These are phyloP conservation scores for Phalacrocorax brasilianus DNA, from an alignment of 2,113 vertebrate species.

Conservation along the genomic window DNA sequence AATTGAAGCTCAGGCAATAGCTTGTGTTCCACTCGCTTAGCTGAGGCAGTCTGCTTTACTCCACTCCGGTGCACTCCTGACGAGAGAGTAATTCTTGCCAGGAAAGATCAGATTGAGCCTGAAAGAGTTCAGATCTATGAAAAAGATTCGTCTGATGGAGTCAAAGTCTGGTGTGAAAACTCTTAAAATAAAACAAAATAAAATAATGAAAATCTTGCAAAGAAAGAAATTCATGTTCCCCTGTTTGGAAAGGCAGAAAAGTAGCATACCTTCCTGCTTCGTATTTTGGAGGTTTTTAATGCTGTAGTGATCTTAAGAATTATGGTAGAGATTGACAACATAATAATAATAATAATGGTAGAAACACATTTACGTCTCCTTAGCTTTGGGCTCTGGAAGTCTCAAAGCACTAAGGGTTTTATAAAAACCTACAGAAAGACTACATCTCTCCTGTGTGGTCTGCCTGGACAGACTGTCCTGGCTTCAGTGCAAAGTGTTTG, in stretches of 20 bases:
- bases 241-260: neutral
- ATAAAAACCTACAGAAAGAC: neutral
- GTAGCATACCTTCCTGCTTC: neutral
- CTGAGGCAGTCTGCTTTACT: neutral
- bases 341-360: neutral
- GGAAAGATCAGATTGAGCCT: neutral
- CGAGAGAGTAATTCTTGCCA: neutral
- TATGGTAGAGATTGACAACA: neutral
- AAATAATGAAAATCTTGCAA: neutral
- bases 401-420: neutral
- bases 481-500: neutral
- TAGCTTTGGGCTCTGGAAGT: neutral
- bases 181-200: neutral
- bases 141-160: neutral
- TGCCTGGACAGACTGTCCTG: neutral
- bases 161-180: neutral
- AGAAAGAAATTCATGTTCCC: neutral
- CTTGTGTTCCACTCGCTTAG: neutral
- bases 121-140: neutral
- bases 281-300: neutral
- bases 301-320: neutral
- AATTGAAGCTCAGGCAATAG: neutral
- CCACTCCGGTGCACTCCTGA: neutral
- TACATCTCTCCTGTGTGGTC: neutral
- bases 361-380: neutral